Evolutionary conservation across 2,888 invertebrate species (phyloP).

Genomic region (Hylaea fasciaria): DNA sequence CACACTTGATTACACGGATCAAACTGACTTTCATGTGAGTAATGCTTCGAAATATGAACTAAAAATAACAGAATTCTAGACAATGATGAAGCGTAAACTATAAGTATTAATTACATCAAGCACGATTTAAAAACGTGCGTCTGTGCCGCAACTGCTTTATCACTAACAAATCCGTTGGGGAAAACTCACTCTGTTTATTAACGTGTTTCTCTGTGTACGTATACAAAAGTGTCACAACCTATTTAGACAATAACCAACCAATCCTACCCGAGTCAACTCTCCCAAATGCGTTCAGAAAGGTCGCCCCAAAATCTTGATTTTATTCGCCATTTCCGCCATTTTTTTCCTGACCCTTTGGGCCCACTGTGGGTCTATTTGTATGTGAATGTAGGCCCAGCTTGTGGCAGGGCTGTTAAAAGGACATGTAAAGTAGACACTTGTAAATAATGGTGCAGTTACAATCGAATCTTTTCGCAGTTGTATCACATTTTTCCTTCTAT

Average conservation of each 20-base stretch:
- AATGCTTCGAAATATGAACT: no score
- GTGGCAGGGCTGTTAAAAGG: slow-evolving; percentile 47
- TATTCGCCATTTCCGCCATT: slow-evolving; percentile 43
- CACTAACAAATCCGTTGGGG: no score
- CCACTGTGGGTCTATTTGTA: slow-evolving; percentile 45
- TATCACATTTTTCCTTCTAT: slow-evolving; percentile 19
- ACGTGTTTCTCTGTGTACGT: slow-evolving; percentile 12
- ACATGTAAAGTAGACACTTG: slow-evolving; percentile 48
- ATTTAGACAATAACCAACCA: slow-evolving; percentile 35
- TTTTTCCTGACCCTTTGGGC: slow-evolving; percentile 44
- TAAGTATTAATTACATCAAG: no score
- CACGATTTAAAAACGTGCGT: no score
- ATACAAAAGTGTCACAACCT: slow-evolving; percentile 28
- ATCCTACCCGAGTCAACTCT: slow-evolving; percentile 35
- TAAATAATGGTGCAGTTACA: slow-evolving; percentile 51
- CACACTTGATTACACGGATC: no score
- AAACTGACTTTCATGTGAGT: no score
- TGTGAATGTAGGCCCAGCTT: slow-evolving; percentile 44
- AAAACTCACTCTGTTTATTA: slow-evolving; percentile 3
- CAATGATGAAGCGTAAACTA: no score
- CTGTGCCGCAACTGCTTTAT: no score
- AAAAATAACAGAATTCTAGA: no score
- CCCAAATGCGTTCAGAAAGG: slow-evolving; percentile 36
- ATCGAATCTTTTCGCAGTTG: slow-evolving; percentile 22
- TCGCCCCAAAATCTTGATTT: slow-evolving; percentile 43